These are phyloP conservation scores for Gallinago stenura DNA, from an alignment of 2,797 vertebrate genomes.

Conservation along the genomic window DNA sequence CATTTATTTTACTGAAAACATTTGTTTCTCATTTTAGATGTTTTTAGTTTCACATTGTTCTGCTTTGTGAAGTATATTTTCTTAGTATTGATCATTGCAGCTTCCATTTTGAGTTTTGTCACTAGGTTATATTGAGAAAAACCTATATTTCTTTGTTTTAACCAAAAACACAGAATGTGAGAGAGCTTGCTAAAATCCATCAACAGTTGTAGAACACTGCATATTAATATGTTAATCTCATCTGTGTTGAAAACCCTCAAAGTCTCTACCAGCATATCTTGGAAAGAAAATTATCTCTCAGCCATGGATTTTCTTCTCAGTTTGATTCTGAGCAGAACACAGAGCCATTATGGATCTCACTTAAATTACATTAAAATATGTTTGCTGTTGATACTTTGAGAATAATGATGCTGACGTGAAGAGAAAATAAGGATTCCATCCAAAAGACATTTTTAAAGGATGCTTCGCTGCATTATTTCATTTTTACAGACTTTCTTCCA, in stretches of 20 bases:
- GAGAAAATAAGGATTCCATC: not conserved
- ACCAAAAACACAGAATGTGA: not conserved
- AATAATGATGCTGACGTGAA: not conserved
- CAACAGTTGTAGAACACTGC: not conserved
- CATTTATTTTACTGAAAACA: slow-evolving; percentile 55
- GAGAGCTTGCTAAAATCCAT: not conserved
- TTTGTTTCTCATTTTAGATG: slow-evolving; percentile 56
- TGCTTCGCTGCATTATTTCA: not conserved
- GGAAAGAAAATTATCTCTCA: not conserved
- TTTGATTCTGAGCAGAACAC: slow-evolving; percentile 41
- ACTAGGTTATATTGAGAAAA: not conserved
- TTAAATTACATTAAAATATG: not conserved
- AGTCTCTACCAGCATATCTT: not conserved
- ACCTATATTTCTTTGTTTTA: not conserved
- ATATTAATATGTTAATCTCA: not conserved
- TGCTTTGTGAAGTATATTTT: not conserved
- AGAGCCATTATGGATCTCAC: not conserved
- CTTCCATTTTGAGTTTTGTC: not conserved
- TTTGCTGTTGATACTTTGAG: not conserved
- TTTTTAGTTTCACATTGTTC: slow-evolving; percentile 33
- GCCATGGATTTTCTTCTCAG: not conserved
- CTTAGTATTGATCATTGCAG: not conserved
- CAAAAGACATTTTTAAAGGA: not conserved
- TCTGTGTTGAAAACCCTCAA: not conserved
- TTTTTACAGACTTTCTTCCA: not conserved